Evolutionary conservation across 2,113 vertebrate genomes (phyloP).

Genomic region (Myotis yumanensis): DNA sequence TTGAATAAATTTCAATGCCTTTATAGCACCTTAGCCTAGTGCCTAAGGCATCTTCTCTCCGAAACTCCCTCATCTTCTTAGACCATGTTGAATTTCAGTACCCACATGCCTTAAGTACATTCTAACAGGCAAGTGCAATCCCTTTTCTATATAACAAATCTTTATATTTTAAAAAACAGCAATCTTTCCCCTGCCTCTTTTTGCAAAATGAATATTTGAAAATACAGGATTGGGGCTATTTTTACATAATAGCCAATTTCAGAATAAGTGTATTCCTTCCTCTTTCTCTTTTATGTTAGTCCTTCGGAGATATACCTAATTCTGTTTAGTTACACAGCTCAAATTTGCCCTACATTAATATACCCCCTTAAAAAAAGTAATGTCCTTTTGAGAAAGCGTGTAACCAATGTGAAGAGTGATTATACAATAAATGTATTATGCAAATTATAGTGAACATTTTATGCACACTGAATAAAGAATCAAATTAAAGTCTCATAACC

Average conservation of each 20-base stretch:
- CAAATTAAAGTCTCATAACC: conserved; percentile 84
- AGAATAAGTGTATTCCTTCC: conserved; percentile 23
- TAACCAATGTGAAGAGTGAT: conserved; percentile 78
- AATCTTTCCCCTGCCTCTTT: not conserved
- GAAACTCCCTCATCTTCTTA: not conserved
- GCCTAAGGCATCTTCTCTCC: not conserved
- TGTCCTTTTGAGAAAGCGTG: conserved; percentile 74
- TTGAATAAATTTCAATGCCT: not conserved
- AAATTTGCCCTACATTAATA: conserved; percentile 63
- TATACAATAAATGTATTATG: conserved; percentile 81
- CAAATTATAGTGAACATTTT: conserved; percentile 81
- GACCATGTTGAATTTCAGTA: not conserved
- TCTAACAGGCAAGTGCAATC: not conserved
- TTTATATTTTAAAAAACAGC: conserved; percentile 14
- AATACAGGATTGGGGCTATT: conserved; percentile 9
- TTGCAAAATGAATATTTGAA: conserved; percentile 45
- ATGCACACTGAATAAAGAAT: conserved; percentile 81
- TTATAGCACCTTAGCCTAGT: not conserved
- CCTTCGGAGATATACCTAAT: conserved; percentile 52
- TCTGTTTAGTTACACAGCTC: conserved; percentile 69
- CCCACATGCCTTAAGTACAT: not conserved
- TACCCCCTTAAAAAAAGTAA: conserved; percentile 66
- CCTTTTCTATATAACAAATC: not conserved
- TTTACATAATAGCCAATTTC: conserved; percentile 47
- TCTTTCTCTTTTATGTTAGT: not conserved